These are phyloP conservation scores for Ceyx margarethae DNA, from an alignment of 2,113 vertebrate species.

Conservation along the genomic window DNA sequence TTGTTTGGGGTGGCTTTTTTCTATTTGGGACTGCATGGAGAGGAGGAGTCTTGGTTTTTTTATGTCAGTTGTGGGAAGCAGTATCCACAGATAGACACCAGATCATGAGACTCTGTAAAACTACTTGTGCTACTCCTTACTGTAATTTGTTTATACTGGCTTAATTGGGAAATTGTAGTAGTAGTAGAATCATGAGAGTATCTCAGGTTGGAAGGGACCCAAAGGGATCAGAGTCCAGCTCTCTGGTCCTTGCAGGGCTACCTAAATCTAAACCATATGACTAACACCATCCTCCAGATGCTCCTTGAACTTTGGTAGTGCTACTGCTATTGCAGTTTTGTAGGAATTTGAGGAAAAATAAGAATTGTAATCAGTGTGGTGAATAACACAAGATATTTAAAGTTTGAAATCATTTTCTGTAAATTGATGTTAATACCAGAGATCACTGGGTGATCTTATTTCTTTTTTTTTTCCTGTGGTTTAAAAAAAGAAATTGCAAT, in stretches of 20 bases:
- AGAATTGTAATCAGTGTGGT: not conserved
- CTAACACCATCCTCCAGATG: not conserved
- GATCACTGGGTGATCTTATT: not conserved
- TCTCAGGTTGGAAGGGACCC: not conserved
- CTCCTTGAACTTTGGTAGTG: not conserved
- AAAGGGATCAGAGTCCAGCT: not conserved
- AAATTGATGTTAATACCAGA: not conserved
- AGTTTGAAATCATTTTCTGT: not conserved
- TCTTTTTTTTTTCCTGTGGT: not conserved
- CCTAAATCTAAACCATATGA: not conserved
- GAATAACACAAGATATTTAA: not conserved
- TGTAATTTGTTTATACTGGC: not conserved
- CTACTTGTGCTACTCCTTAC: not conserved
- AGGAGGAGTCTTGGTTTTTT: not conserved
- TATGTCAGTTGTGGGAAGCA: not conserved
- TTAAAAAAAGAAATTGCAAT: not conserved
- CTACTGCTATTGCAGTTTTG: not conserved
- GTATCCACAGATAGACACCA: not conserved
- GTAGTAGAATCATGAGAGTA: not conserved
- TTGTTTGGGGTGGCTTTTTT: not conserved
- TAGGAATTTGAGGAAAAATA: not conserved
- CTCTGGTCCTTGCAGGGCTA: not conserved
- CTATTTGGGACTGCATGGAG: not conserved
- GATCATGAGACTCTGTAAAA: not conserved
- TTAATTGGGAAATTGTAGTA: not conserved